A percentile compares a stretch with the other conserved stretches of the same genome.
Evolutionary conservation across 2,888 invertebrate genomes (phyloP).

Genomic region (Himalopsyche japonica): DNA sequence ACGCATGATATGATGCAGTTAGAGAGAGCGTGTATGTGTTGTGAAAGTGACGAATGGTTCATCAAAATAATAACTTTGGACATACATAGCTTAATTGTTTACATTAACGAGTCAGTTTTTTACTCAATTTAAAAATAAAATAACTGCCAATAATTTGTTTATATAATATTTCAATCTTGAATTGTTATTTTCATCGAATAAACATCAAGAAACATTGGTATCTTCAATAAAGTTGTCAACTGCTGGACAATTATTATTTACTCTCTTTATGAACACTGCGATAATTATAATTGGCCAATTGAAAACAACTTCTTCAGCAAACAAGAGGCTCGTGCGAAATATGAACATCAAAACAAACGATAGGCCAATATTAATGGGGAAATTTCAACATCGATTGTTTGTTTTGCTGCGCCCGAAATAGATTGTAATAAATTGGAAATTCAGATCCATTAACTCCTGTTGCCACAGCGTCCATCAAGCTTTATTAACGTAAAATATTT

Average conservation of each 20-base stretch:
- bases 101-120: too few relatives aligned
- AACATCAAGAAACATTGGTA: too few relatives aligned
- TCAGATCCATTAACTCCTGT: slow-evolving; percentile 4
- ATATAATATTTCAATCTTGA: too few relatives aligned
- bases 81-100: too few relatives aligned
- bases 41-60: too few relatives aligned
- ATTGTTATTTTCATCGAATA: too few relatives aligned
- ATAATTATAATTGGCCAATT: background rate
- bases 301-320: background rate
- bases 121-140: too few relatives aligned
- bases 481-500: too few relatives aligned
- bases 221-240: background rate
- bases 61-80: too few relatives aligned
- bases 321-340: background rate
- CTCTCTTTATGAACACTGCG: background rate
- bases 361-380: background rate
- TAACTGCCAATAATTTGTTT: too few relatives aligned
- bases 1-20: too few relatives aligned
- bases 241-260: background rate
- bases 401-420: slow-evolving; percentile 7
- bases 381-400: background rate
- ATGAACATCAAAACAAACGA: background rate
- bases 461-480: background rate
- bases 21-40: too few relatives aligned
- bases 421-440: slow-evolving; percentile 24